phyloP scores from a whole-genome alignment of 2,888 invertebrate genomes.

The Dorcus hopei region DNA sequence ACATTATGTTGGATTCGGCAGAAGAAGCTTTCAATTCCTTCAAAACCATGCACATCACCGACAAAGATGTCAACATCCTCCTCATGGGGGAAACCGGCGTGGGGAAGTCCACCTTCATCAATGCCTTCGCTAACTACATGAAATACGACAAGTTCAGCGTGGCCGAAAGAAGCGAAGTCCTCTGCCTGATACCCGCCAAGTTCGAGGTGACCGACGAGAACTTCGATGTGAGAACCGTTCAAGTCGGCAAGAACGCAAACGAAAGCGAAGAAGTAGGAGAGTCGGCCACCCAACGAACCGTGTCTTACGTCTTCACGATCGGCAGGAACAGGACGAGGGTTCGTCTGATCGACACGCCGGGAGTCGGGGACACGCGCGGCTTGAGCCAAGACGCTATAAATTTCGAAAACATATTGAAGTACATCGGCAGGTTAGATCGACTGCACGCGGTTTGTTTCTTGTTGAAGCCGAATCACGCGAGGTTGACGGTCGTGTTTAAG shows the following conservation, averaged over 20 bases:
- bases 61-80: constrained; percentile 38
- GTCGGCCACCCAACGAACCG: constrained; percentile 47
- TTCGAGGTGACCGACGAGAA: constrained; percentile 33
- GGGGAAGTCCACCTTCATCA: constrained; percentile 45
- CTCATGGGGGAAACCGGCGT: constrained; percentile 42
- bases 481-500: constrained; percentile 37
- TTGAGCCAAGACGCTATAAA: constrained; percentile 27
- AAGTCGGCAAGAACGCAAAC: constrained; percentile 31
- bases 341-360: constrained; percentile 43
- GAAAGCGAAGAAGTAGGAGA: constrained; percentile 20
- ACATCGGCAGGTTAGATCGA: constrained; percentile 35
- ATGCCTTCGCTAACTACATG: constrained; percentile 40
- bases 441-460: constrained; percentile 41
- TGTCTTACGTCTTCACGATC: constrained; percentile 58
- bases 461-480: constrained; percentile 35
- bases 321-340: constrained; percentile 22
- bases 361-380: constrained; percentile 32
- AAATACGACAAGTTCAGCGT: constrained; percentile 29
- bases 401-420: constrained; percentile 31
- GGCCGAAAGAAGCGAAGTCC: constrained; percentile 22
- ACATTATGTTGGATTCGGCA: neutral
- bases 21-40: constrained; percentile 4
- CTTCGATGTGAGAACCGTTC: constrained; percentile 23
- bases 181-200: constrained; percentile 35
- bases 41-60: constrained; percentile 8